phyloP scores from a whole-genome alignment of 2,797 vertebrate genomes.

The Poecilia wingei region DNA sequence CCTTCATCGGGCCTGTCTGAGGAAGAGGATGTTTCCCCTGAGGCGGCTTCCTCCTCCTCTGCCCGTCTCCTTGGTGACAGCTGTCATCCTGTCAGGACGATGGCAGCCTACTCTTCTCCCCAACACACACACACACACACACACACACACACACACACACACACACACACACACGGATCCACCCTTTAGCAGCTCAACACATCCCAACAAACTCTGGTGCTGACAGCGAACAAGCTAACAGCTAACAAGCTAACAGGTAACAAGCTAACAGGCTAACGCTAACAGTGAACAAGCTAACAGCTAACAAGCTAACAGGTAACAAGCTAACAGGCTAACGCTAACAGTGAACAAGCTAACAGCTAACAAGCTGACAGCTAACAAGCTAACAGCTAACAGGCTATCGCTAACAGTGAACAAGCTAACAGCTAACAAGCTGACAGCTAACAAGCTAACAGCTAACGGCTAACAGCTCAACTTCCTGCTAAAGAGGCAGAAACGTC shows the following conservation, averaged over 20 bases:
- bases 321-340: too few species aligned
- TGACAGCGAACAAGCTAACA: constrained; percentile 15
- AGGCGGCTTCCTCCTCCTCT: constrained; percentile 68
- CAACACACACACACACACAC: constrained; percentile 34
- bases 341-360: constrained; percentile 14
- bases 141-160: constrained; percentile 13
- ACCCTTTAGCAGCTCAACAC: constrained; percentile 28
- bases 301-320: constrained; percentile 18
- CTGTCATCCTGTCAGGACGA: constrained; percentile 78
- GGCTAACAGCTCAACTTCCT: not conserved
- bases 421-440: too few species aligned
- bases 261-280: too few species aligned
- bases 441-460: too few species aligned
- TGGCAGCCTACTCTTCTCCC: constrained; percentile 67
- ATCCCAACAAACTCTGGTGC: constrained; percentile 15
- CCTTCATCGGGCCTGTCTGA: constrained; percentile 36
- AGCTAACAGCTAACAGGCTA: too few species aligned
- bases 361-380: too few species aligned
- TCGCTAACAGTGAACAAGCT: too few species aligned
- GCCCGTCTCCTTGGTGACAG: constrained; percentile 77
- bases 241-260: too few species aligned
- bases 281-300: too few species aligned
- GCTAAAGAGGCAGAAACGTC: constrained; percentile 3
- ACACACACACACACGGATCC: constrained; percentile 26
- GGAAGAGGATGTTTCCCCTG: constrained; percentile 56